phyloP scores from a whole-genome alignment of 2,797 vertebrate species.

The Intellagama lesueurii region DNA sequence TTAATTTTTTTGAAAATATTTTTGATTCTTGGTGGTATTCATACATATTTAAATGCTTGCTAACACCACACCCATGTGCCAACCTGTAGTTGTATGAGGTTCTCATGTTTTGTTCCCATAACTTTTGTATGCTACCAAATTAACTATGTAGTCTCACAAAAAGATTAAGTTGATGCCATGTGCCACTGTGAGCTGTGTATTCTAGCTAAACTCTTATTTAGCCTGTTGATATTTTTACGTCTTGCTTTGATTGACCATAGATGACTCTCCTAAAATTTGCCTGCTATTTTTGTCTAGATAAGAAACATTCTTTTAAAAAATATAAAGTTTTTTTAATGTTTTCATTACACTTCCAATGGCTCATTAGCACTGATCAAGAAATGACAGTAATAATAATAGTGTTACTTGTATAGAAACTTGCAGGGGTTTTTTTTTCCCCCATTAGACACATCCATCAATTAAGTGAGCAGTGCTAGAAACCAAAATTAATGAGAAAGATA shows the following conservation, averaged over 20 bases:
- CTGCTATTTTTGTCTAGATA: conserved; percentile 55
- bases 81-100: conserved; percentile 27
- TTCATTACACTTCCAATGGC: conserved; percentile 76
- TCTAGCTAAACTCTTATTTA: not conserved
- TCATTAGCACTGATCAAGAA: conserved; percentile 82
- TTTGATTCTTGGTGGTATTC: conserved; percentile 15
- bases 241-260: not conserved
- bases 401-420: conserved; percentile 85
- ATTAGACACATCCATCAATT: conserved; percentile 87
- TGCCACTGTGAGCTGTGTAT: not conserved
- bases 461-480: conserved; percentile 81
- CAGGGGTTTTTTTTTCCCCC: conserved; percentile 67
- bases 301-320: conserved; percentile 51
- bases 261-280: not conserved
- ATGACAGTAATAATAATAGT: conserved; percentile 86
- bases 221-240: conserved; percentile 32
- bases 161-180: not conserved
- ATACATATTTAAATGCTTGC: not conserved
- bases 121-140: conserved; percentile 44
- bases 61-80: conserved; percentile 40
- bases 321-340: conserved; percentile 72
- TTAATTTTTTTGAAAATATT: conserved; percentile 21
- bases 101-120: conserved; percentile 1
- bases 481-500: conserved; percentile 89
- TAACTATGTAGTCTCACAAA: conserved; percentile 18